Conservation (phyloP, 2,797 vertebrate genomes). For the Syngnathus rostellatus region DNA sequence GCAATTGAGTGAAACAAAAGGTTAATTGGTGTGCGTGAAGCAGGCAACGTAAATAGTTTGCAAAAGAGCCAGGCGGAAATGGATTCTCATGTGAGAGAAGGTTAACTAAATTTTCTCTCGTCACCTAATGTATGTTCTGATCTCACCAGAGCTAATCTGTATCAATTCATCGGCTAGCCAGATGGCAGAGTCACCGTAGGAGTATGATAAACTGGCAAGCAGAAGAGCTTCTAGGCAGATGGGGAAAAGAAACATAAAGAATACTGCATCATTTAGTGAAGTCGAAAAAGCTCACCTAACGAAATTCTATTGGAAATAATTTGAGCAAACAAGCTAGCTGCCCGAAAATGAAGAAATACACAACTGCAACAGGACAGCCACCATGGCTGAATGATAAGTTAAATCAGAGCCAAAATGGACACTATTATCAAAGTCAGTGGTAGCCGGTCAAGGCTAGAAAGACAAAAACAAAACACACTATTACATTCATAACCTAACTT, state of each 20-base stretch:
- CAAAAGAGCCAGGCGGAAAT: conserved; percentile 28
- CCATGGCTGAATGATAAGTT: neutral
- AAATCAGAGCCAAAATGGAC: neutral
- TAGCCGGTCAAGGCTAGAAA: neutral
- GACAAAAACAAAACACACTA: too few species aligned
- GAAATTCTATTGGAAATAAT: conserved; percentile 13
- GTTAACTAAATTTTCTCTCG: conserved; percentile 37
- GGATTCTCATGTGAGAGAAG: conserved; percentile 24
- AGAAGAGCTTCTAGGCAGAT: conserved; percentile 34
- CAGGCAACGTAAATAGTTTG: conserved; percentile 34
- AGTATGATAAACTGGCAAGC: conserved; percentile 34
- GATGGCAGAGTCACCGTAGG: conserved; percentile 36
- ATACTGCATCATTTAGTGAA: neutral
- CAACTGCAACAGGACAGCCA: neutral
- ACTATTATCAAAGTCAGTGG: neutral
- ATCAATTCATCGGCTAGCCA: conserved; percentile 38
- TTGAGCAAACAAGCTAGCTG: conserved; percentile 1
- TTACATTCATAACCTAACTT: too few species aligned
- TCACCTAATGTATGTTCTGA: conserved; percentile 22
- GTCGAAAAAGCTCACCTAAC: neutral
- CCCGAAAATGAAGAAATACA: neutral
- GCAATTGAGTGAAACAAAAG: conserved; percentile 45
- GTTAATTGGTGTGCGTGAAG: conserved; percentile 35
- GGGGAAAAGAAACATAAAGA: conserved; percentile 2
- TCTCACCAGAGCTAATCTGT: conserved; percentile 29